Evolutionary conservation across 2,113 vertebrate genomes (phyloP).

Genomic region (Solea solea): DNA sequence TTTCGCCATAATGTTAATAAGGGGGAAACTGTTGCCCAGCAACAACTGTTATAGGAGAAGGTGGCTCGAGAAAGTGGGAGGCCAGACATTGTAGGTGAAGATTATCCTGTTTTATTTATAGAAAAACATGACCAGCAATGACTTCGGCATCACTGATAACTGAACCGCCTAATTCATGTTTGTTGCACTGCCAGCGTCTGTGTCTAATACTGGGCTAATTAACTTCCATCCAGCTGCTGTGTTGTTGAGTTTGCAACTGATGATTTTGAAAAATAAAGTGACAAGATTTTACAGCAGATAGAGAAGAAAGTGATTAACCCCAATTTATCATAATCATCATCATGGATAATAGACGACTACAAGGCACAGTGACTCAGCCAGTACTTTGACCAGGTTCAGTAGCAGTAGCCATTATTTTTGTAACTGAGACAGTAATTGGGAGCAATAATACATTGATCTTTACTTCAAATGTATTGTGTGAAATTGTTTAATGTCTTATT

Average conservation of each 20-base stretch:
- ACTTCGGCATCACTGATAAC: slow-evolving; percentile 6
- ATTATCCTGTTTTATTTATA: slow-evolving; percentile 6
- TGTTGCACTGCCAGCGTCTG: neutral
- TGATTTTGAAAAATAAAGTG: neutral
- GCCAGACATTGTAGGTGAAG: slow-evolving; percentile 7
- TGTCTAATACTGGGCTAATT: neutral
- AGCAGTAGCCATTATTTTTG: too few relatives aligned
- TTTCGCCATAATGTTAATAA: slow-evolving; percentile 20
- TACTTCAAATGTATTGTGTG: too few relatives aligned
- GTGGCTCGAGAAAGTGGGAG: neutral
- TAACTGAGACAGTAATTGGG: too few relatives aligned
- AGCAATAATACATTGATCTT: too few relatives aligned
- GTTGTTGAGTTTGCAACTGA: slow-evolving; percentile 1
- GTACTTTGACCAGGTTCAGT: too few relatives aligned
- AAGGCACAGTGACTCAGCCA: too few relatives aligned
- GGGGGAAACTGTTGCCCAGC: slow-evolving; percentile 22
- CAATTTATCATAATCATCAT: neutral
- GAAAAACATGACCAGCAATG: neutral
- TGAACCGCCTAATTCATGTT: neutral
- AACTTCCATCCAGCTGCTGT: neutral
- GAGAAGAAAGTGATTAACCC: neutral
- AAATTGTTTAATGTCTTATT: too few relatives aligned
- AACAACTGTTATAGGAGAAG: slow-evolving; percentile 22
- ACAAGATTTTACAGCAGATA: neutral
- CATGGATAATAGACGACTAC: neutral